A percentile compares a stretch with the other conserved stretches of the same genome.
Conservation (phyloP, 1,140 invertebrate species). For the Nilaparvata lugens region DNA sequence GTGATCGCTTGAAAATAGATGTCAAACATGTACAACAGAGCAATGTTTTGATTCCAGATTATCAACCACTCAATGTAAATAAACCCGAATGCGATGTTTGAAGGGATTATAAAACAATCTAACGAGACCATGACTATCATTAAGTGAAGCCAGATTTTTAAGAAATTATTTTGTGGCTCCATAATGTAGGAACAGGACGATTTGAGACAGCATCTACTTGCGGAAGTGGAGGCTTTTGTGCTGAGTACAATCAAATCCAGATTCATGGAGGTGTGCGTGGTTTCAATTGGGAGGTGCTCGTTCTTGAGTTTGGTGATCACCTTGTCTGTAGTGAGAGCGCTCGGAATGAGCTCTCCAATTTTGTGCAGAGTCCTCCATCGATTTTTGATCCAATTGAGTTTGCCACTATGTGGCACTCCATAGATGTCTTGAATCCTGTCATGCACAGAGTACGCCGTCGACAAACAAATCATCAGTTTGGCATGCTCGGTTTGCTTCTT, state of each 20-base stretch:
- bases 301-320: background rate
- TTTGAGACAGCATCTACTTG: background rate
- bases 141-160: background rate
- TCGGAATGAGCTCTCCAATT: background rate
- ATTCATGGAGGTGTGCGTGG: background rate
- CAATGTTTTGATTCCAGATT: background rate
- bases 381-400: background rate
- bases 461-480: background rate
- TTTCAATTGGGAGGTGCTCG: background rate
- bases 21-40: background rate
- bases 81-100: background rate
- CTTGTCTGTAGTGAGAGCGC: background rate
- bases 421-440: background rate
- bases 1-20: background rate
- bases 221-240: background rate
- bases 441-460: background rate
- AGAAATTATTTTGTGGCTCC: background rate
- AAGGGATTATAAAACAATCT: background rate
- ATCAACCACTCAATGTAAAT: background rate
- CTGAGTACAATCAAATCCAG: background rate
- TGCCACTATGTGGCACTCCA: background rate
- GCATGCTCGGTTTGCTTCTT: background rate
- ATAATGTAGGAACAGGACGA: background rate
- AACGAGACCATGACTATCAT: background rate
- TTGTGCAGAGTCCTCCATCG: background rate